Percentiles rank a stretch among this genome's conserved stretches.
These are phyloP conservation scores for Fistularia commersonii DNA, from an alignment of 2,797 vertebrate genomes.

Conservation along the genomic window DNA sequence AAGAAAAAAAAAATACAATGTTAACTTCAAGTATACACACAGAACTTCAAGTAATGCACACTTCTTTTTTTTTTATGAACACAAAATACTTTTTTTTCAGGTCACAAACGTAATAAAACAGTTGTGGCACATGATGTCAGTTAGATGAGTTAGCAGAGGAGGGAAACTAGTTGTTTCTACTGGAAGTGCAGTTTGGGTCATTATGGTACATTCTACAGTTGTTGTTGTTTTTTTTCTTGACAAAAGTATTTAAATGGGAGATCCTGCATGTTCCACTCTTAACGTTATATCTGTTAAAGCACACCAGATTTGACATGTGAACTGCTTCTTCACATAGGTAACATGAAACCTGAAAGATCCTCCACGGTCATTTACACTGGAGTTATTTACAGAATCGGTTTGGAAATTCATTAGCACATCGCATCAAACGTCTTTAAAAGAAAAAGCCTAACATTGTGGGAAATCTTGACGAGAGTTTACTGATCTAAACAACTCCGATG, in stretches of 20 bases:
- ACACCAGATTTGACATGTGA: slow-evolving; percentile 33
- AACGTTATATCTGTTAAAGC: not conserved
- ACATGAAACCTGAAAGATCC: slow-evolving; percentile 34
- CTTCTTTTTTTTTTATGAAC: slow-evolving; percentile 42
- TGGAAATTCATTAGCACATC: slow-evolving; percentile 34
- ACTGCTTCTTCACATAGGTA: slow-evolving; percentile 33
- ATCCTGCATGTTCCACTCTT: too few species aligned
- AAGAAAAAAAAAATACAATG: slow-evolving; percentile 51
- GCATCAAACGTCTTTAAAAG: slow-evolving; percentile 31
- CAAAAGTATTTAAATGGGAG: too few species aligned
- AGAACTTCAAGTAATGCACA: slow-evolving; percentile 72
- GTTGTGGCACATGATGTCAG: slow-evolving; percentile 58
- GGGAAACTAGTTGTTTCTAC: slow-evolving; percentile 39
- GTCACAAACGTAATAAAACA: slow-evolving; percentile 55
- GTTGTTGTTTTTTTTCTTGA: too few species aligned
- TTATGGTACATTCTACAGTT: slow-evolving; percentile 49
- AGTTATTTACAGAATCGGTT: slow-evolving; percentile 51
- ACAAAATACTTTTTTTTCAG: slow-evolving; percentile 58
- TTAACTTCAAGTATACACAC: slow-evolving; percentile 72
- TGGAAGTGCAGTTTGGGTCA: slow-evolving; percentile 24
- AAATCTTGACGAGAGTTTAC: slow-evolving; percentile 2
- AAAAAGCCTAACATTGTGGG: slow-evolving; percentile 32
- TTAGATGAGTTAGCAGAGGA: too few species aligned
- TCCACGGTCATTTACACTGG: slow-evolving; percentile 36
- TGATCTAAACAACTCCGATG: not conserved